Base-by-base conservation (phyloP, 2,888 invertebrate species). In the Agelastica alni region DNA sequence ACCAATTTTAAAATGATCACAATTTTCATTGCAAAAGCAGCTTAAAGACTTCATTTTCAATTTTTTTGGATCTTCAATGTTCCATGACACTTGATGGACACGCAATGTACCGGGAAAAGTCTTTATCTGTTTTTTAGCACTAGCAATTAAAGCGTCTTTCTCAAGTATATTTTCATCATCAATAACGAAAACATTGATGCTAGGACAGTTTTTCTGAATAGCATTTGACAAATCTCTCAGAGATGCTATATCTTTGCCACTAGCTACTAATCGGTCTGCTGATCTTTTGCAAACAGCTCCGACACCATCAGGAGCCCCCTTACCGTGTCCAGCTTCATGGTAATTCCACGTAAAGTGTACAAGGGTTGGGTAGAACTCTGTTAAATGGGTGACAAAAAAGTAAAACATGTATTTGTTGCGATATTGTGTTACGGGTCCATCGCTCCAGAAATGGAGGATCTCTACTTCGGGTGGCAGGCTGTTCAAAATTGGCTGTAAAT, bases 251-350 rank as follows among this genome's bases (percentile, higher is more conserved):
- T 42, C 41, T n/a, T 10, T 22, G 9, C 55, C 43, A 28, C 18
- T 26, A 28, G 47, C 47, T n/a, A 58, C 47, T 10, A 58, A 10
- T 32, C 30, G 14, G 51, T 63, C 69, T 9, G 68, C 72, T 9
- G 60, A 60, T 58, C 67, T 60, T 53, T 71, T 42, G 26, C 41
- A 42, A 12, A n/a, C n/a, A n/a, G n/a, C n/a, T n/a, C n/a, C n/a
- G n/a, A n/a, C n/a, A n/a, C n/a, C n/a, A n/a, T n/a, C 48, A 4
- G 55, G 47, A 13, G 54, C 51, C 17, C 58, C 51, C 30, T 58
- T 58, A 9, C 55, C 71, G 56, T 74, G 73, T 7, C 72, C 69
- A 12, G 64, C 62, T 53, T 73, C 71, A 4, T 51, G 55, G 46
- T 64, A 72, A 54, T 69, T 70, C 70, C 70, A 71, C 2, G 62